Conservation (phyloP, 2,888 invertebrate genomes). For the Rugalucina vietnamica region DNA sequence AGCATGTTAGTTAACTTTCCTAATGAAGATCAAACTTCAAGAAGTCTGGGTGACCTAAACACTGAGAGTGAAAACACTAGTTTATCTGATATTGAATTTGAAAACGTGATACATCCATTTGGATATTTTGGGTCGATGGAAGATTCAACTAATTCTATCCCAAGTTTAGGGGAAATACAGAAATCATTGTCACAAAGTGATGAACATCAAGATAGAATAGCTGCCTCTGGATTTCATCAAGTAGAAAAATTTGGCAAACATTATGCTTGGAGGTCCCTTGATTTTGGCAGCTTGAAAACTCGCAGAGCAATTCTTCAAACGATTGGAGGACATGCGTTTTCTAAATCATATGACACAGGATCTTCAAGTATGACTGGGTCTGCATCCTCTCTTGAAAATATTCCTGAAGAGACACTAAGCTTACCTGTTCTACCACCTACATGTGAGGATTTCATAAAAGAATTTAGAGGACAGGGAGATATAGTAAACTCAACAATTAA, state of each 20-base stretch:
- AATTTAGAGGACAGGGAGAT: no score
- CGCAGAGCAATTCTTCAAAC: slow-evolving; percentile 47
- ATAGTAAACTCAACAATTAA: neutral
- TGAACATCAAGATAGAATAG: neutral
- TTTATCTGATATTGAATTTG: neutral
- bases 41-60: no score
- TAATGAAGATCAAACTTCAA: no score
- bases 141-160: neutral
- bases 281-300: slow-evolving; percentile 44
- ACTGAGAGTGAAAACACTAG: no score
- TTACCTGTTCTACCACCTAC: neutral
- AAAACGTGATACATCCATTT: neutral
- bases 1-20: no score
- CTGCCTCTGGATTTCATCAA: neutral
- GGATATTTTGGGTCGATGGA: neutral
- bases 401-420: neutral
- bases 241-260: neutral
- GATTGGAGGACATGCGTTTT: slow-evolving; percentile 37
- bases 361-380: neutral
- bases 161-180: neutral
- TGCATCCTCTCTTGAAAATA: neutral
- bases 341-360: slow-evolving; percentile 46
- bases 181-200: neutral
- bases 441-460: neutral
- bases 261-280: slow-evolving; percentile 39